Evolutionary conservation across 1,140 invertebrate species (phyloP).

Genomic region (Drosophila mauritiana): DNA sequence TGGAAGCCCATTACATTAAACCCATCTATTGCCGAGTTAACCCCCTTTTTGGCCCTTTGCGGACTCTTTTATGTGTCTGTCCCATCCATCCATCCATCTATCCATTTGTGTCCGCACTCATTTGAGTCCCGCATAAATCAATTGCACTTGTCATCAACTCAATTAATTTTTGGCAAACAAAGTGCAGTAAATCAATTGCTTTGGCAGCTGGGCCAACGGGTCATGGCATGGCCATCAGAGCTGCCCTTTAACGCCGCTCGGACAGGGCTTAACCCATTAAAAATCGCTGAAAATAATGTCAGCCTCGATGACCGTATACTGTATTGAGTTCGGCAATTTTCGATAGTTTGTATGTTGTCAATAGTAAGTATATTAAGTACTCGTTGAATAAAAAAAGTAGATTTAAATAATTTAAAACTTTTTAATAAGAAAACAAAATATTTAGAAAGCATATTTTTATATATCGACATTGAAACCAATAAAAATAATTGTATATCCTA

Average conservation of each 20-base stretch:
- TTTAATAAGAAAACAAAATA: no score
- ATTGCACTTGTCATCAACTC: slow-evolving; percentile 85
- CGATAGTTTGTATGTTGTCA: no score
- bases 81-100: slow-evolving; percentile 26
- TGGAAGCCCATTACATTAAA: slow-evolving; percentile 7
- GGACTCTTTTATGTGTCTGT: slow-evolving; percentile 31
- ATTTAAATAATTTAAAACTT: no score
- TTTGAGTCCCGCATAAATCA: slow-evolving; percentile 85
- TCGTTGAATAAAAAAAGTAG: no score
- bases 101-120: slow-evolving; percentile 75
- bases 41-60: background rate
- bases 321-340: no score
- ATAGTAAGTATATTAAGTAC: no score
- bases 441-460: no score
- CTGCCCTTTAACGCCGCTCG: slow-evolving; percentile 19
- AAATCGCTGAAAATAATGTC: background rate
- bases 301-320: no score
- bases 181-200: slow-evolving; percentile 85
- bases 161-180: slow-evolving; percentile 85
- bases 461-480: no score
- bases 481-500: no score
- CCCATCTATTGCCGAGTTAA: background rate
- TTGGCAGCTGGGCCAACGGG: slow-evolving; percentile 79
- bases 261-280: slow-evolving; percentile 14
- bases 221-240: slow-evolving; percentile 48